Evolutionary conservation across 2,113 vertebrate genomes (phyloP), one percentile per base, ranked within the genome.

Genomic region (Gallinago undulata): DNA sequence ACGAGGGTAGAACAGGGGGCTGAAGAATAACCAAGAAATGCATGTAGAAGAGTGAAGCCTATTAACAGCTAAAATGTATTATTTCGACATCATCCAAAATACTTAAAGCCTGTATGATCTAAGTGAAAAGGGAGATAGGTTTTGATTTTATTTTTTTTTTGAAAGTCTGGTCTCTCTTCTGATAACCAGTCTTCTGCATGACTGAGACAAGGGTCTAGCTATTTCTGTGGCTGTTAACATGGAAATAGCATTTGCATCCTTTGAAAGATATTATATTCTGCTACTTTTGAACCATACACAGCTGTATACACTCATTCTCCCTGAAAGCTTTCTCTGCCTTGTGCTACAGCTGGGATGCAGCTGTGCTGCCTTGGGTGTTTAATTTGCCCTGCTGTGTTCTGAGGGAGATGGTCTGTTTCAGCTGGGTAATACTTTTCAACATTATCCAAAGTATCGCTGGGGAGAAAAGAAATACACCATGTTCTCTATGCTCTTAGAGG

Each of bases 301-400:
- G 56, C 23, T 5, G 12, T 23, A 23, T n/a, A 9, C 7, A 24
- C 9, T 4, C 1, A 19, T 19, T 75, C 4, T 43, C 28, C 11
- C 3, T 13, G 9, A 2, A 8, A 23, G 35, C 15, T 66, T 0
- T 41, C 73, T 47, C 43, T 76, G 76, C n/a, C 22, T n/a, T 33
- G 27, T 30, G 55, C 64, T 3, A 11, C 31, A 12, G 12, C 74
- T 25, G 64, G 48, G 19, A 22, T 74, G 68, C 43, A 39, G 59
- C 8, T 8, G 28, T 33, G 67, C 77, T 60, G 62, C 4, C 7
- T 18, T 6, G 55, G 60, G 51, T n/a, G 41, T 1, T 18, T 57
- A 13, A 39, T 33, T 63, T 22, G 22, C 51, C 11, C 1, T 16
- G 25, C 35, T 2, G 0, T 35, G 51, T 33, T 68, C 31, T 17